Percentiles rank a stretch among this genome's conserved stretches.
Conservation (phyloP, 2,888 invertebrate genomes). For the Neoscelio sp. region DNA sequence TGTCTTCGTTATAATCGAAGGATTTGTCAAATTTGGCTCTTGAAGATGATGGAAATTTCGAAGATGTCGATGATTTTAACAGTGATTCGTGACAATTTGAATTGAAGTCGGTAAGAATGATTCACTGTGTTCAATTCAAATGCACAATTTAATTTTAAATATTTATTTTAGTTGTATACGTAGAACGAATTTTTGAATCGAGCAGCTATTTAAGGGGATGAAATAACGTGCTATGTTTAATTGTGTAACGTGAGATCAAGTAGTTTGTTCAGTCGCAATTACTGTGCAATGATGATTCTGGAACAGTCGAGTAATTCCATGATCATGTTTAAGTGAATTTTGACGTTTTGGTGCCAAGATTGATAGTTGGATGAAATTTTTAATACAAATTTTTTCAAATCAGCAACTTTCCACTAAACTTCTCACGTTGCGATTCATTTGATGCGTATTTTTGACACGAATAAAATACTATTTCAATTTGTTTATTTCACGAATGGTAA, state of each 20-base stretch:
- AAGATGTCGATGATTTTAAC: slow-evolving; percentile 2
- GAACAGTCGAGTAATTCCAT: slow-evolving; percentile 1
- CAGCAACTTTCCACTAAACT: too few species aligned
- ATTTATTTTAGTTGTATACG: slow-evolving; percentile 53
- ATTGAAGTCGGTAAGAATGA: background rate
- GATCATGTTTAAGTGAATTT: background rate
- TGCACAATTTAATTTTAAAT: slow-evolving; percentile 19
- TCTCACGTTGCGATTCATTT: too few species aligned
- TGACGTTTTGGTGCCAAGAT: slow-evolving; percentile 12
- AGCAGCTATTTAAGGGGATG: slow-evolving; percentile 38
- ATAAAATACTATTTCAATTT: too few species aligned
- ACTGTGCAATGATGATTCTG: slow-evolving; percentile 54
- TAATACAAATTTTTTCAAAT: background rate
- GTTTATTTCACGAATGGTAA: too few species aligned
- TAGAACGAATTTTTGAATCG: slow-evolving; percentile 19
- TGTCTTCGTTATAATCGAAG: too few species aligned
- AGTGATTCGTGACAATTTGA: slow-evolving; percentile 31
- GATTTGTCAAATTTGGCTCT: too few species aligned
- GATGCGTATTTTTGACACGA: too few species aligned
- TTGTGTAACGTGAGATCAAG: slow-evolving; percentile 40
- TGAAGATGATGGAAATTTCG: background rate
- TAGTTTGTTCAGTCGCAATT: slow-evolving; percentile 57
- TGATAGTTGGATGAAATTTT: slow-evolving; percentile 2
- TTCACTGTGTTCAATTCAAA: slow-evolving; percentile 1
- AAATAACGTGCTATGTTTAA: slow-evolving; percentile 40